Base-by-base conservation (phyloP, 92 coral and sea anemone genomes). In the Zoanthus sociatus region DNA sequence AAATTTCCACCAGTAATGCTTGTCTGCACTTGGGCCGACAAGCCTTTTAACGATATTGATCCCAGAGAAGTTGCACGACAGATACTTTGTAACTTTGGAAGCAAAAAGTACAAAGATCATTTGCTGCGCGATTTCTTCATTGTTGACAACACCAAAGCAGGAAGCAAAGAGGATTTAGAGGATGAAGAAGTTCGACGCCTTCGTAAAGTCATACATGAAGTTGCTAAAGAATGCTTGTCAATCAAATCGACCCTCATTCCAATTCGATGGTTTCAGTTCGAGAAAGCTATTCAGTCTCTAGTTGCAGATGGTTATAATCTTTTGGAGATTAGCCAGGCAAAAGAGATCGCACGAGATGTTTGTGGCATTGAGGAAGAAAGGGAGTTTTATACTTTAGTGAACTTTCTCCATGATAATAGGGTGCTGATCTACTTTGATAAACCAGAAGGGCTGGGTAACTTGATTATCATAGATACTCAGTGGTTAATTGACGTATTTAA, bases 401-500 rank as follows among this genome's bases (percentile, higher is more conserved):
- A 26, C 26, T 26, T 26, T 26, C 26, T 26, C 26, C 26, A 26
- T 26, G 26, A 26, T 26, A 26, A 26, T 0, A 26, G 26, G 26
- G 26, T 26, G 26, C 26, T 26, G 26, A 26, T 26, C 26, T 26
- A 26, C 26, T 26, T 26, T 26, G 26, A 26, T 26, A 26, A 26
- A 26, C 26, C 26, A 26, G 26, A 26, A 26, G 26, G 58, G 6
- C 77, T 83, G 58, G 61, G 71, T 46, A 68, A 74, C 15, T 10
- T 84, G 74, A 83, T 93, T 21, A 71, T 93, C 21, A 50, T 93
- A 61, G 87, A 93, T 71, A 88, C 90, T 32, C 87, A 82, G 37
- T 93, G 96, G 96, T 71, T 93, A 71, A 86, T 88, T 76, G 90
- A 91, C 42, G 76, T 91, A 20, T 89, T 93, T 61, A 89, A 87